A percentile compares a stretch with the other conserved stretches of the same genome.
Conservation (phyloP, 2,797 vertebrate species). For the Sternarchorhynchus goeldii region DNA sequence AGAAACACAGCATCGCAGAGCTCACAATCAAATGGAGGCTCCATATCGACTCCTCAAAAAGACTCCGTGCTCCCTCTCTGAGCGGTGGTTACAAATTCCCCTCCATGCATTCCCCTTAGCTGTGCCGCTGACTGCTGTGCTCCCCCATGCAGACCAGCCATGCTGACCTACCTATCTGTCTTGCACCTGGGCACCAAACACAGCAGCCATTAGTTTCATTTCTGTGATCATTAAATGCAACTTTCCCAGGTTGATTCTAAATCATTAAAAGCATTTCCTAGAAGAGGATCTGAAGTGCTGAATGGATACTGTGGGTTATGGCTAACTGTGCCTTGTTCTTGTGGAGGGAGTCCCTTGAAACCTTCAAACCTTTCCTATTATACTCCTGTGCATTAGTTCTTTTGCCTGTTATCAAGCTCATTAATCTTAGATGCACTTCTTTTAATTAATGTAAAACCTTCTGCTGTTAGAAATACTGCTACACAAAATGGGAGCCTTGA, state of each 20-base stretch:
- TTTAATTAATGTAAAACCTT: slow-evolving; percentile 69
- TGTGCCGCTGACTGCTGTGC: neutral
- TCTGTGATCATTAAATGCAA: slow-evolving; percentile 31
- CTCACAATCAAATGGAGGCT: slow-evolving; percentile 36
- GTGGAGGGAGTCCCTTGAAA: slow-evolving; percentile 55
- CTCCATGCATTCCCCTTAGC: neutral
- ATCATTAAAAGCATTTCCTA: slow-evolving; percentile 41
- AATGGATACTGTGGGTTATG: slow-evolving; percentile 22
- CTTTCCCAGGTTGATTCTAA: slow-evolving; percentile 38
- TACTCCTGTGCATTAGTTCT: slow-evolving; percentile 61
- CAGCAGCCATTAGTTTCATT: slow-evolving; percentile 27
- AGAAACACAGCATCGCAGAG: slow-evolving; percentile 14
- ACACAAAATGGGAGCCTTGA: slow-evolving; percentile 46
- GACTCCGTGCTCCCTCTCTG: slow-evolving; percentile 7
- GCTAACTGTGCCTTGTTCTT: slow-evolving; percentile 41
- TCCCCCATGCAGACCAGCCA: neutral
- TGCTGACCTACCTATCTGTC: slow-evolving; percentile 4
- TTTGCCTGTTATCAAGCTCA: slow-evolving; percentile 63
- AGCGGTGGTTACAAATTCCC: slow-evolving; percentile 19
- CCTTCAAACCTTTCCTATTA: slow-evolving; percentile 46
- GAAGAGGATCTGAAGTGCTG: slow-evolving; percentile 35
- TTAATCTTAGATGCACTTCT: slow-evolving; percentile 68
- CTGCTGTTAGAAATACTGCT: slow-evolving; percentile 58
- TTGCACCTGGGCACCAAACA: slow-evolving; percentile 5
- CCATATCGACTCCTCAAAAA: slow-evolving; percentile 29